These are phyloP conservation scores for Eristalis arbustorum DNA, from an alignment of 2,888 invertebrate genomes.

Conservation along the genomic window DNA sequence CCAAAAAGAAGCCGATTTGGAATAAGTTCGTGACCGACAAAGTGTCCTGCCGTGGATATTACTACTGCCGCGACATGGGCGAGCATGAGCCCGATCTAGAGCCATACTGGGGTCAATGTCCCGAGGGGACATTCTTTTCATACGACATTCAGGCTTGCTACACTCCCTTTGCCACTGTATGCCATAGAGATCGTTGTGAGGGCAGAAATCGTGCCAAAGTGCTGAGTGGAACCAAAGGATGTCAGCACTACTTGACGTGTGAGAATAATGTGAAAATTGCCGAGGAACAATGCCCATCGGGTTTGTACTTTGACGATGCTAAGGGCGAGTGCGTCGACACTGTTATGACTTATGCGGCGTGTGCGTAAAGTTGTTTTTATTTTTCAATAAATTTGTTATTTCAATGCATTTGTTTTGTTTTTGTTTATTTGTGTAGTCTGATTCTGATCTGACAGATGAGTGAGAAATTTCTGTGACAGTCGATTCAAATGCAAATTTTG, in stretches of 20 bases:
- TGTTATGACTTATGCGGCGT: slow-evolving; percentile 16
- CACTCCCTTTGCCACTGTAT: slow-evolving; percentile 60
- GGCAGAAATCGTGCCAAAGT: slow-evolving; percentile 67
- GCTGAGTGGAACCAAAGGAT: slow-evolving; percentile 69
- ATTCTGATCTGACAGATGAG: background rate
- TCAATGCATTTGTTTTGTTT: background rate
- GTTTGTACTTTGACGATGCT: slow-evolving; percentile 69
- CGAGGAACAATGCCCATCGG: slow-evolving; percentile 48
- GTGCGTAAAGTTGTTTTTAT: slow-evolving; percentile 5
- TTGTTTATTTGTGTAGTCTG: background rate
- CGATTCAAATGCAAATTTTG: background rate
- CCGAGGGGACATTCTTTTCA: slow-evolving; percentile 72
- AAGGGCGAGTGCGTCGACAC: slow-evolving; percentile 49
- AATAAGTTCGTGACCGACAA: slow-evolving; percentile 73
- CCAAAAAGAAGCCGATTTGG: slow-evolving; percentile 73
- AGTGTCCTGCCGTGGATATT: slow-evolving; percentile 76
- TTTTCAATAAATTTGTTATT: background rate
- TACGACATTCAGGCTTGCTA: slow-evolving; percentile 70
- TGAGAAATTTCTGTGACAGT: background rate
- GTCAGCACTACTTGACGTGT: slow-evolving; percentile 72
- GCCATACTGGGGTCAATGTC: slow-evolving; percentile 74
- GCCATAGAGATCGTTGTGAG: slow-evolving; percentile 74
- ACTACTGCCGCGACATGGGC: slow-evolving; percentile 74
- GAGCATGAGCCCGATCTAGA: slow-evolving; percentile 72
- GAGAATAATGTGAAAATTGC: slow-evolving; percentile 49